These are phyloP conservation scores for Philopedon plagiatum DNA, from an alignment of 2,888 invertebrate genomes.

Conservation along the genomic window DNA sequence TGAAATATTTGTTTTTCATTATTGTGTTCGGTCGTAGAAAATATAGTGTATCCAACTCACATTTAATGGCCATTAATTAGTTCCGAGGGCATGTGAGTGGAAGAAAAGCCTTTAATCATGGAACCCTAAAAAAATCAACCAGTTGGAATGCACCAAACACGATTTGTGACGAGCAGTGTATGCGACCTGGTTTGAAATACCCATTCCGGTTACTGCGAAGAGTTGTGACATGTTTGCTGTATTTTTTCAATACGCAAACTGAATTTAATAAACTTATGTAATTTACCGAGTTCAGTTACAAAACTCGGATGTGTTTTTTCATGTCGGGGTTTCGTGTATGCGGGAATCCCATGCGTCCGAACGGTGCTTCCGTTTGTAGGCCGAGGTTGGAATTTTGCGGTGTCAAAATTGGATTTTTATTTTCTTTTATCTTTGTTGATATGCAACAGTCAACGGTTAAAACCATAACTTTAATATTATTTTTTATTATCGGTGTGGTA, in stretches of 20 bases:
- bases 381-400: neutral
- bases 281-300: conserved; percentile 9
- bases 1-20: no score
- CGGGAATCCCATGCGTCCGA: neutral
- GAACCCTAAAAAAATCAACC: no score
- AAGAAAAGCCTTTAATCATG: no score
- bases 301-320: conserved; percentile 4
- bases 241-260: neutral
- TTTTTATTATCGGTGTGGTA: conserved; percentile 7
- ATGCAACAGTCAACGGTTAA: conserved; percentile 4
- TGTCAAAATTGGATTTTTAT: neutral
- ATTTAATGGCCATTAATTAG: no score
- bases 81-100: no score
- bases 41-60: no score
- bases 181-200: neutral
- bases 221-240: conserved; percentile 6
- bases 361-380: neutral
- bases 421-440: conserved; percentile 3
- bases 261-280: neutral
- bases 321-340: neutral
- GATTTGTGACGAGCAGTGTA: conserved; percentile 23
- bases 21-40: no score
- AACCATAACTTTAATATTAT: neutral
- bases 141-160: no score
- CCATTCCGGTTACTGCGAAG: neutral